Evolutionary conservation across 1,140 invertebrate species (phyloP), one percentile per base, ranked within the genome.

Genomic region (Diachasmimorpha longicaudata): DNA sequence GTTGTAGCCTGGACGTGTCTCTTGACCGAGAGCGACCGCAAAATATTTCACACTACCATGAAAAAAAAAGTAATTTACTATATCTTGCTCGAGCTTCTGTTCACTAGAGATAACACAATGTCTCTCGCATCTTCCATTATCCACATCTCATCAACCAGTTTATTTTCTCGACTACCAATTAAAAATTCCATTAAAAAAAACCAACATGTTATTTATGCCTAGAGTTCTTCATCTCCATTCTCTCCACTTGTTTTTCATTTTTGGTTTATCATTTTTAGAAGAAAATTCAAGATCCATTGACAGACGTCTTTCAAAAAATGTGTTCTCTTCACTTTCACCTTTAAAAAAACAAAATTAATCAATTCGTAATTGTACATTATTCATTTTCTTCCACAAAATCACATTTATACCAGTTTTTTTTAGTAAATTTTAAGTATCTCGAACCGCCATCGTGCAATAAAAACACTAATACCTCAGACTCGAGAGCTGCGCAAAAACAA

Each of bases 1-100:
- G 81, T 84, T 81, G 66, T 80, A 83, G 79, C 81, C 81, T 82
- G 81, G 84, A 85, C 81, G 78, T 80, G 25, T 79, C 80, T 66
- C 70, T 73, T 81, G 79, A 84, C 81, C 80, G 80, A 81, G 70
- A 46, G 68, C 46, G 16, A 70, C 16, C 6, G 58, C 48, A 16
- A 52, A n/a, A 13, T n/a, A 72, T 72, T 72, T 0, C 31, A 68
- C 19, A 68, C 37, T 58, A 13, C 14, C 55, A 74, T 10, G 25
- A 39, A 71, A 37, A 73, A n/a, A 19, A 63, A 66, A 72, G 23
- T 11, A 67, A 66, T 68, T 66, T n/a, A 21, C 21, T 19, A 69
- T 39, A 69, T 76, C 19, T 52, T 74, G 66, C 58, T 75, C 31
- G 19, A 66, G 14, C 11, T 42, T 71, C 36, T 21, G n/a, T 6